Base-by-base conservation (phyloP, 1,140 invertebrate genomes). In the Condylostylus longicornis region DNA sequence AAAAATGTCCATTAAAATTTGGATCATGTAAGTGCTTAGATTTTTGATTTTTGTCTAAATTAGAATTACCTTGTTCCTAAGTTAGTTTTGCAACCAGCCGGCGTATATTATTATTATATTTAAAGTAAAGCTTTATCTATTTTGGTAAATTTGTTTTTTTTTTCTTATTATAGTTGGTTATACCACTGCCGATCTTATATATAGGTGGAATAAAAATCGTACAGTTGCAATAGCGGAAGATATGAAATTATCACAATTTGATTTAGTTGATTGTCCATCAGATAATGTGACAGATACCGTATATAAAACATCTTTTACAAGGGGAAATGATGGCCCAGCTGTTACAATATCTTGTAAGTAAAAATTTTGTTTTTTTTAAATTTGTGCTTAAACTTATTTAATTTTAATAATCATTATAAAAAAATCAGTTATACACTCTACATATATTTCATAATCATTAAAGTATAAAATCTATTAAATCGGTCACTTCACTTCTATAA, bases 171-270 rank as follows among this genome's bases (percentile, higher is more conserved):
- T 54, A 89, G 84, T 86, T 66, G 84, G 82, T 14, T 89, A 89
- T 61, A 82, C 82, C 19, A 75, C 73, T 4, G 65, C 72, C 23
- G 84, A 91, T 54, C 73, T 90, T 20, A 62, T 85, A 30, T 90
- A 89, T 64, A 66, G 69, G 33, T 91, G 86, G 86, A 87, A 85
- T 58, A 62, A 61, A 37, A 69, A 71, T 27, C 62, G 79, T 37
- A 52, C 56, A 27, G 80, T 86, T 22, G 79, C 79, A 18, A 83
- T 83, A 46, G 78, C 79, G 2, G 71, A 78, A 44, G 82, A 83
- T 57, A 83, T 86, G 77, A 85, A 83, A 60, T 66, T 87, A 48
- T 84, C 81, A 27, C 82, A 85, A 63, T 87, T 85, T 54, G 80
- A 85, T 66, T 68, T 87, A 39, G 78, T 86, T 23, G 75, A 72